Base-by-base conservation (phyloP, 2,888 invertebrate genomes). In the Meta bourneti region DNA sequence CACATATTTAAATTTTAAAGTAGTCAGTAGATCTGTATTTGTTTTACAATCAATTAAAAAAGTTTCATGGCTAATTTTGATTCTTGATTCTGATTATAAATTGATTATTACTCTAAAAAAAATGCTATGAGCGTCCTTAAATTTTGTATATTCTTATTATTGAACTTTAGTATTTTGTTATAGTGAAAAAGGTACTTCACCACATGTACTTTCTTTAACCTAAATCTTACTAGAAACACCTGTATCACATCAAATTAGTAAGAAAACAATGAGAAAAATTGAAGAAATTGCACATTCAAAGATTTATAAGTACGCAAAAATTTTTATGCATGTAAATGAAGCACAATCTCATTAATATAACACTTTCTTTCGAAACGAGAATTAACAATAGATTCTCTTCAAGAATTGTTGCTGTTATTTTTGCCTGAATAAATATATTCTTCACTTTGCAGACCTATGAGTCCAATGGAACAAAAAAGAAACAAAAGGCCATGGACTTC, bases 381-480 rank as follows among this genome's bases (percentile, higher is more conserved):
- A 61, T 9, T 61, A 16, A 8, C 11, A 61, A 61, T 8, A 61
- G 11, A 8, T 61, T 61, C 0, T 61, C 16, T 61, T 61, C 11
- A 61, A 9, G 16, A 5, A 8, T 61, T 16, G 5, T 9, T 9
- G 11, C 61, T 61, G 11, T 11, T 72, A 7, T 72, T 72, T 4
- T 8, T 19, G 13, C 34, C 48, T 48, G 9, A 16, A 13, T 75
- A 8, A 34, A 48, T 8, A 19, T 87, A 54, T 72, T 9, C 6
- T n/a, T 16, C 20, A 9, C 34, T 34, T 82, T 51, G 20, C 19
- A 90, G 90, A 49, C 80, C 90, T 7, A n/a, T 90, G 34, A 90
- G 85, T 75, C 90, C 90, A 11, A 19, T 69, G 49, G 80, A 72
- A 61, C 90, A 90, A 52, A 90, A 80, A 85, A 69, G 34, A 34